Base-by-base conservation (phyloP, 2,113 vertebrate species). In the Hippocampus abdominalis region DNA sequence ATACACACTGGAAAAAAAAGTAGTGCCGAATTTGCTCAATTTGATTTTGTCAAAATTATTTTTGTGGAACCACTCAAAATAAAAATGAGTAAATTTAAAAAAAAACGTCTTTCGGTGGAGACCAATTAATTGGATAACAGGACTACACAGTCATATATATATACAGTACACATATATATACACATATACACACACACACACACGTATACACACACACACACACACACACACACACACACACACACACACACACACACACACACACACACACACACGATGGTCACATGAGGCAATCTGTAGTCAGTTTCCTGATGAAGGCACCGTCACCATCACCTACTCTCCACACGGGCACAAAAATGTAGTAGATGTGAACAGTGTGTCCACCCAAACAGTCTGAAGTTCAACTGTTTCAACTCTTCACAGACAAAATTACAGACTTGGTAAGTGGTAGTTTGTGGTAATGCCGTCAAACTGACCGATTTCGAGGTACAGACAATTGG, bases 401-500 rank as follows among this genome's bases (percentile, higher is more conserved):
- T 25, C 73, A 59, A 40, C 66, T 76, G 81, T 66, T 71, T 27
- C 66, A 49, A 53, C 13, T 69, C 61, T 59, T 16, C 27, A 13
- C 27, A 60, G 27, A 60, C 27, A 32, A 60, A 60, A 29, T 60
- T 27, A 18, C 57, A 60, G n/a, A 25, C 23, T 56, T 25, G 54
- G 3, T 56, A 25, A 84, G 92, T 90, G 70, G 86, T 88, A 78
- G 3, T 56, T 12, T 84, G 92, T 90, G 70, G 86, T 88, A 78
- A 88, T 89, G 80, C 93, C 90, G 87, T 94, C 93, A 44, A 94
- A 93, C 88, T 91, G 92, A 53, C 86, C 89, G 36, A 83, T 83
- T 46, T 85, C 79, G 83, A 64, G 64, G 32, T 70, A 64, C 79
- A 77, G n/a, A 69, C n/a, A 72, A 74, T 80, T 84, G 70, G 72